Base-by-base conservation (phyloP, 2,888 invertebrate species). In the Cheilosia impressa region DNA sequence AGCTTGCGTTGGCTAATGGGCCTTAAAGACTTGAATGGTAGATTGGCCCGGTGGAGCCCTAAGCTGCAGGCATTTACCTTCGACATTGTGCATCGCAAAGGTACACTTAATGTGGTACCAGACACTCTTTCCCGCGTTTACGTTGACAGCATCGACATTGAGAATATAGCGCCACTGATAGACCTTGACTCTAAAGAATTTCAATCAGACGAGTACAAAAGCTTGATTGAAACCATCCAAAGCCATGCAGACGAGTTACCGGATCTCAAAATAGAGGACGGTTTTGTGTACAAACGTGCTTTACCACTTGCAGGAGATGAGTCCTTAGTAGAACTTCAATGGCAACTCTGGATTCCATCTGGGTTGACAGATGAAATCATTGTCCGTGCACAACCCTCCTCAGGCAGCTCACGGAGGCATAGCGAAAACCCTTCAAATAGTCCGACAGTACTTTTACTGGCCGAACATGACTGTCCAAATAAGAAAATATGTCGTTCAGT, bases 41-140 rank as follows among this genome's bases (percentile, higher is more conserved):
- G 27, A 27, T 5, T 27, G 27, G 5, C 27, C 1, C 27, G 27
- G 27, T 27, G 27, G 27, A 27, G 27, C 1, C 1, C 5, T 1
- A 27, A 27, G 27, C 27, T 27, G 6, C 47, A 47, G 19, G 17
- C n/a, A 2, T 17, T 17, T 0, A 47, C 0, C 88, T 31, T 66
- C 71, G 22, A 50, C 3, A 78, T 84, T 1, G 77, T 77, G 7
- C 89, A 90, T 68, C 79, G 90, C 7, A 89, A 87, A 58, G 89
- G 89, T 0, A 81, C 82, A 1, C 17, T 47, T 1, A 27, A 27
- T 27, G 27, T 5, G 1, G 27, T 27, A 5, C 27, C 27, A 5
- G 27, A 27, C 5, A 27, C 27, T 5, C 27, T 27, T 27, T 27
- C 27, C 0, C 27, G 27, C 27, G 17, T 60, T 1, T 58, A 47